Evolutionary conservation across 2,113 vertebrate species (phyloP).

Genomic region (Cynopterus brachyotis): DNA sequence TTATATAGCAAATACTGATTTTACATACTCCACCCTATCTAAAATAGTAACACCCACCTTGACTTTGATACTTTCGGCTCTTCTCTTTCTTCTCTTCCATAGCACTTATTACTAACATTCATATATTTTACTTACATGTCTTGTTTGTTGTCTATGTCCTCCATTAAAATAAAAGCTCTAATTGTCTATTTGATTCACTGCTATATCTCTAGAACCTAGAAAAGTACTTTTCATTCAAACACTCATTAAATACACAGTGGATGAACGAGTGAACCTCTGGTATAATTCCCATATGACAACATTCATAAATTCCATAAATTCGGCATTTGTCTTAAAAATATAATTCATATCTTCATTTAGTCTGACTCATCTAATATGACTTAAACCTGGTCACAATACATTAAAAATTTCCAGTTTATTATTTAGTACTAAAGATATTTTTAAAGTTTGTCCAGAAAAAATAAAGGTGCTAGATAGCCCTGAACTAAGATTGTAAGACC

Average conservation of each 20-base stretch:
- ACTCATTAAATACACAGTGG: background rate
- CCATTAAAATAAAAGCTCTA: constrained; percentile 20
- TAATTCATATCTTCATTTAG: background rate
- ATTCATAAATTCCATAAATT: background rate
- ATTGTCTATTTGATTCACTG: background rate
- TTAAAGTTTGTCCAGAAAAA: background rate
- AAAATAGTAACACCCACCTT: background rate
- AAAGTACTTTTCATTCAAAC: background rate
- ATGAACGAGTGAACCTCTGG: background rate
- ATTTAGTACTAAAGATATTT: background rate
- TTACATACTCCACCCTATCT: background rate
- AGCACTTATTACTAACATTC: background rate
- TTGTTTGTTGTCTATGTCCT: background rate
- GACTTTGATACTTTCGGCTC: background rate
- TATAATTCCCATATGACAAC: background rate
- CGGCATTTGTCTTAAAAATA: background rate
- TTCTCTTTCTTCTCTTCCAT: background rate
- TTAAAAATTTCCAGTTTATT: background rate
- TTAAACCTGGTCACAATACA: background rate
- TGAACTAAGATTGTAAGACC: background rate
- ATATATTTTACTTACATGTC: background rate
- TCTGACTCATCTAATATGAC: background rate
- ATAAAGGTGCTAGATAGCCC: background rate
- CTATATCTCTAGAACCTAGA: background rate
- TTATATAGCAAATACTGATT: background rate